Evolutionary conservation across 2,797 vertebrate genomes (phyloP), one percentile per base, ranked within the genome.

Genomic region (Siniperca scherzeri): DNA sequence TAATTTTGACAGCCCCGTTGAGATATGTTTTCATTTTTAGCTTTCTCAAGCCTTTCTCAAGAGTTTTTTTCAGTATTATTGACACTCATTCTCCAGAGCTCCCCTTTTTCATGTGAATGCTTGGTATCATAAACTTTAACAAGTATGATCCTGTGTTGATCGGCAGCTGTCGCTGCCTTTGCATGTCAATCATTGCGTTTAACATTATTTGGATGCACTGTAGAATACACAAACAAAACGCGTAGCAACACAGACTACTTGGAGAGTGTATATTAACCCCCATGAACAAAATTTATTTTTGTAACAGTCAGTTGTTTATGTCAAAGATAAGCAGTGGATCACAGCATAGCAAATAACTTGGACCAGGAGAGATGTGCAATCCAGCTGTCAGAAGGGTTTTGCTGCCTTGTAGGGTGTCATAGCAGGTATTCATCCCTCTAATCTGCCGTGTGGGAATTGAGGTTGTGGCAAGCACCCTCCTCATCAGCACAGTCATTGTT

Each of bases 401-500:
- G 73, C 83, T 1, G 66, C 89, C 74, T 82, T 75, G 66, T 22
- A 68, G 72, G 57, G 60, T 85, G 87, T 89, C 90, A 84, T 86
- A 83, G 85, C 89, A 87, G 91, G 89, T 92, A 87, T 92, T 93
- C 91, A 91, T 91, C 87, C 93, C 70, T 67, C 81, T 91, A 93
- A 94, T 94, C 93, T 93, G 85, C 83, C 66, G 7, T 80, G 69
- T 86, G 82, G 87, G 92, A 88, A 88, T 91, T 80, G 84, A 88
- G 89, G 78, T 90, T 86, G 85, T 88, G 86, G 87, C 85, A 60
- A 74, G 84, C 88, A 74, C 77, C 84, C 81, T 91, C 87, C 84
- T 94, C 92, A 94, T 95, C 92, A 93, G 89, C 90, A 90, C 80
- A 87, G 91, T 92, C 89, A 88, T 93, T 92, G 91, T 94, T 94